Base-by-base conservation (phyloP, 2,797 vertebrate genomes). In the Pipistrellus nathusii region DNA sequence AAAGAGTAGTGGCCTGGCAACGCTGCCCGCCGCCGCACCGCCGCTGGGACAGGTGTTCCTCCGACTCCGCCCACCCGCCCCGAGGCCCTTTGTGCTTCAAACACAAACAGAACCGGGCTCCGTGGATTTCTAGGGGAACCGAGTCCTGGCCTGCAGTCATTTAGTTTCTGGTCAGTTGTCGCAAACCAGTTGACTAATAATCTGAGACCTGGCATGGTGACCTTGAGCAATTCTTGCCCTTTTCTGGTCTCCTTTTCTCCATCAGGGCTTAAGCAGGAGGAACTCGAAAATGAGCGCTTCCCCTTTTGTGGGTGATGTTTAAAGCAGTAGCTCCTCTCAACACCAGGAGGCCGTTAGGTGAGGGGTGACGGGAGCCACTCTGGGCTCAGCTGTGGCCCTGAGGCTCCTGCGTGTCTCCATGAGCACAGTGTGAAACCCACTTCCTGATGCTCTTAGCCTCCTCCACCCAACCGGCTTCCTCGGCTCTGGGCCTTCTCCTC, bases 1-100 rank as follows among this genome's bases (percentile, higher is more conserved):
- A 82, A 84, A 72, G 94, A 96, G 86, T 48, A 88, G 92, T 71
- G 76, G 90, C 94, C 97, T 76, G 32, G 46, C 62, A 88, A 71
- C 75, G 44, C 72, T 18, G 76, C 94, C 46, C 35, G 77, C n/a
- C n/a, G 68, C 96, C 30, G 72, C 96, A 93, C 64, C 97, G 30
- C 82, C 3, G 4, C 64, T 0, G 15, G 80, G 59, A 91, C 94
- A 95, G 94, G 91, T 94, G 90, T 25, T 59, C 44, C 35, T 35
- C 73, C 4, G 32, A 0, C 55, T 14, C 53, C 71, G 15, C 51
- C 84, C 38, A 46, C 71, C 78, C 3, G 76, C 53, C 83, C 83
- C 83, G 2, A 21, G 75, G 53, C 87, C 82, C 48, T 48, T n/a
- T 35, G 6, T 8, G 8, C 51, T 71, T 69, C 23, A 75, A 25